Evolutionary conservation across 2,797 vertebrate genomes (phyloP).

Genomic region (Avahi laniger): DNA sequence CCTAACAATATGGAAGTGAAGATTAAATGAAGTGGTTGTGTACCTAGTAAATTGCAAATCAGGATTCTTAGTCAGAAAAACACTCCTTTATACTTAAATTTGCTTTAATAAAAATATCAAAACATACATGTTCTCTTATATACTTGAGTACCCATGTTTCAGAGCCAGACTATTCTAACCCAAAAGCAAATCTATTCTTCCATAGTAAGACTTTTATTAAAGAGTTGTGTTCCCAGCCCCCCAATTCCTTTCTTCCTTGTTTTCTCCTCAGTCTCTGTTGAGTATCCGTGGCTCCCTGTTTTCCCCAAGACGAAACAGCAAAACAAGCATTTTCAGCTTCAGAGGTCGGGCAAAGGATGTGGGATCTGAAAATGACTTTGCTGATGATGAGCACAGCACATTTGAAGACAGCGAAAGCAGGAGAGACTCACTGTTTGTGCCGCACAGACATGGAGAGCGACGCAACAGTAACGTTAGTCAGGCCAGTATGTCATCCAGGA

Average conservation of each 20-base stretch:
- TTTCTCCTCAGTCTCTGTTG: conserved; percentile 92
- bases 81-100: neutral
- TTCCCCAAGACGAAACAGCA: conserved; percentile 94
- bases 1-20: neutral
- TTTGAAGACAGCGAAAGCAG: conserved; percentile 91
- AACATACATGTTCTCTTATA: neutral
- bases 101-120: conserved; percentile 18
- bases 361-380: conserved; percentile 93
- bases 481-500: conserved; percentile 90
- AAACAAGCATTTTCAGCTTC: conserved; percentile 96
- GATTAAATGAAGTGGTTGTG: neutral
- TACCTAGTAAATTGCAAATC: neutral
- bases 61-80: neutral
- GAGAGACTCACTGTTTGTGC: conserved; percentile 91
- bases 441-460: conserved; percentile 88
- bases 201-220: conserved; percentile 28
- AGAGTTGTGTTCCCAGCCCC: neutral
- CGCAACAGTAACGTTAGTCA: conserved; percentile 94
- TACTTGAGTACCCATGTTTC: neutral
- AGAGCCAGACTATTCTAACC: neutral
- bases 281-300: conserved; percentile 94
- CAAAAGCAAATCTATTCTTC: neutral
- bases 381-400: conserved; percentile 94
- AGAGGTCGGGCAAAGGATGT: conserved; percentile 89
- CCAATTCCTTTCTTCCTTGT: conserved; percentile 69